Base-by-base conservation (phyloP, 2,113 vertebrate species). In the Leptobrachium ailaonicum region DNA sequence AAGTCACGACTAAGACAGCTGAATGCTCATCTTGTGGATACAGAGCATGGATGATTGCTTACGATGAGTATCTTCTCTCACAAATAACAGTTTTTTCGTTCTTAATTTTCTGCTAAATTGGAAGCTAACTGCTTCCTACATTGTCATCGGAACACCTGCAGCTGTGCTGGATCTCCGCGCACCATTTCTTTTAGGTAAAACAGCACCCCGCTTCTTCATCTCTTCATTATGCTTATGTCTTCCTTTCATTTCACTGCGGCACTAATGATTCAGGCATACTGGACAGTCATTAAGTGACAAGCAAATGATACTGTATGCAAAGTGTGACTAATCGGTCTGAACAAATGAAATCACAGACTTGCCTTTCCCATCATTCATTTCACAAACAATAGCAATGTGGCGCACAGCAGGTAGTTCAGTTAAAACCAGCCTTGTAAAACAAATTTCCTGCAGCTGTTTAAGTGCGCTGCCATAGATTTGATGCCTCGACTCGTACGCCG, bases 211-310 rank as follows among this genome's bases (percentile, higher is more conserved):
- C 95, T 96, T 96, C 94, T 94, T 94, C 90, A 92, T 92, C 91
- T 89, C 93, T 91, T 92, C 93, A 95, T 94, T 92, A 96, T 94
- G 92, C 92, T 80, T 88, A 92, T 93, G 91, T 92, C 95, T 96
- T 96, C 95, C 94, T 94, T 95, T 96, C 95, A 96, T 93, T 93
- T 94, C 83, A 42, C 86, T 75, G 82, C 88, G 3, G 89, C 92
- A 87, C 91, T 94, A 93, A 93, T 93, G 94, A 93, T 90, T 89
- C 93, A 93, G 92, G 95, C 94, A 94, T 91, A 90, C 94, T 92
- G 96, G 95, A 95, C 95, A 94, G 92, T 96, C 94, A 97, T 97
- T 96, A 96, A 93, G 92, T 95, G 97, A 97, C 96, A 93, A 92
- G 94, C 93, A 98, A 98, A 98, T 98, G 95, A 98, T 97, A 98